Evolutionary conservation across 2,113 vertebrate species (phyloP).

Genomic region (Rhadina sibilatrix): DNA sequence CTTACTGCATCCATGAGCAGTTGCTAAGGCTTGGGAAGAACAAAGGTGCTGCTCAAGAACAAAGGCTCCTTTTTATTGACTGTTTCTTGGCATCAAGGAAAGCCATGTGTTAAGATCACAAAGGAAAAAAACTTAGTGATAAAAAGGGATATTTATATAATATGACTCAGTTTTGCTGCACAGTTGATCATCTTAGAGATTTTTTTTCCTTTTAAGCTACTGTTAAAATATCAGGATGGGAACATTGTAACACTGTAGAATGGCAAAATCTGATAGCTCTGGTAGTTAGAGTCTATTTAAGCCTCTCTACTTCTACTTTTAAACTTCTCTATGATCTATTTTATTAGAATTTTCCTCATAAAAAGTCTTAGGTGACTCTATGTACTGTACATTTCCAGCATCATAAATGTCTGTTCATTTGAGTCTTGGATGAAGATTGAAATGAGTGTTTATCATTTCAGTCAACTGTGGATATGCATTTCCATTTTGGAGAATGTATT

Average conservation of each 20-base stretch:
- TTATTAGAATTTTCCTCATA: not conserved
- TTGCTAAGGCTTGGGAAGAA: not conserved
- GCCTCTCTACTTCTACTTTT: not conserved
- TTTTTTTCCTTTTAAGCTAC: not conserved
- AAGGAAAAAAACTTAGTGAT: not conserved
- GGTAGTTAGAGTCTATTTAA: not conserved
- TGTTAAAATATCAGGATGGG: not conserved
- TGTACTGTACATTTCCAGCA: not conserved
- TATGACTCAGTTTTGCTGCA: not conserved
- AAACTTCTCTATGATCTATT: not conserved
- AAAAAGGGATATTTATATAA: not conserved
- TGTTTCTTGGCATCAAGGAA: not conserved
- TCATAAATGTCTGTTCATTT: not conserved
- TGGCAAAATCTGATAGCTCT: not conserved
- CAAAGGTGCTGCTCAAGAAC: not conserved
- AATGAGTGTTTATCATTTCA: not conserved
- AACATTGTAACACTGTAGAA: not conserved
- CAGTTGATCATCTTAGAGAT: not conserved
- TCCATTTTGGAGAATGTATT: not conserved
- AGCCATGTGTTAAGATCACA: not conserved
- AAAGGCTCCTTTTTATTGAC: not conserved
- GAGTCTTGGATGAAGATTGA: not conserved
- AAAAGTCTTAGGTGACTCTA: not conserved
- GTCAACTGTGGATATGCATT: not conserved
- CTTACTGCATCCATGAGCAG: not conserved